phyloP scores from a whole-genome alignment of 2,797 vertebrate species.

The Diceros bicornis region DNA sequence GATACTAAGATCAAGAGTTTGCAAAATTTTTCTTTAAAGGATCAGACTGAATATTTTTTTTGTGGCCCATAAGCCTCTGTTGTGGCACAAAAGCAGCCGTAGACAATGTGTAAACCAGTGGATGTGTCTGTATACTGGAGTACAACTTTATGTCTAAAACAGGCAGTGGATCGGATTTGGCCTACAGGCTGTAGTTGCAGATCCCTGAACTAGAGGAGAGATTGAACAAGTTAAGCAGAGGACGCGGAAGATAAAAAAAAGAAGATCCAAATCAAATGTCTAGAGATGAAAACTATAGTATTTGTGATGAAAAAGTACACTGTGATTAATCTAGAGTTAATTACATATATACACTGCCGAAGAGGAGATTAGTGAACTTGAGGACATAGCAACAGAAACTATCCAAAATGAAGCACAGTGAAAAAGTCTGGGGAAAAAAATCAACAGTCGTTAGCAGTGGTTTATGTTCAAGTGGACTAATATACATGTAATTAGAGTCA shows the following conservation, averaged over 20 bases:
- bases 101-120: neutral
- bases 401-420: neutral
- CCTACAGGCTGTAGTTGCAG: neutral
- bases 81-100: neutral
- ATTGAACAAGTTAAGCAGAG: neutral
- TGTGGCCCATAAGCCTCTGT: neutral
- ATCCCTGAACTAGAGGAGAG: slow-evolving; percentile 3
- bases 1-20: neutral
- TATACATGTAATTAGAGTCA: neutral
- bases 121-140: neutral
- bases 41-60: neutral
- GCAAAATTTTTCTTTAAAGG: slow-evolving; percentile 2
- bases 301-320: neutral
- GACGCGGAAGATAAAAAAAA: neutral
- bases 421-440: neutral
- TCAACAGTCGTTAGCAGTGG: neutral
- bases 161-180: neutral
- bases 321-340: neutral
- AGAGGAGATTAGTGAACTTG: slow-evolving; percentile 1
- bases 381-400: neutral
- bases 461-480: neutral
- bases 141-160: neutral
- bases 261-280: neutral
- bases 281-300: neutral
- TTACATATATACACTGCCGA: neutral